A percentile compares a stretch with the other conserved stretches of the same genome.
phyloP scores from a whole-genome alignment of 1,140 invertebrate genomes.

The honey bee (Apis mellifera) region DNA sequence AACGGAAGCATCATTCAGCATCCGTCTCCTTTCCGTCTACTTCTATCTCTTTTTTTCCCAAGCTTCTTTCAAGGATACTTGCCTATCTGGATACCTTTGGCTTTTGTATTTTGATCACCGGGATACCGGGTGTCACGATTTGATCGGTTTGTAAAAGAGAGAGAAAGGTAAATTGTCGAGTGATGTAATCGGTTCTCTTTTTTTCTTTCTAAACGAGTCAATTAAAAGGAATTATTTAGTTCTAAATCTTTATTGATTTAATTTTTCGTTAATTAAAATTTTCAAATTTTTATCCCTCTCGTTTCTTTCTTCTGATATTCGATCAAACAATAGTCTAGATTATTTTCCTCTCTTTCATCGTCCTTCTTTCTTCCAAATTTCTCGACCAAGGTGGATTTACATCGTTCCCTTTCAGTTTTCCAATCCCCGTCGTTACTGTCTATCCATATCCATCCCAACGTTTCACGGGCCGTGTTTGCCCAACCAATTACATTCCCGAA shows the following conservation, averaged over 20 bases:
- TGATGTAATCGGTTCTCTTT: too few species aligned
- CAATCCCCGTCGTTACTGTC: constrained; percentile 14
- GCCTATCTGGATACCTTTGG: not conserved
- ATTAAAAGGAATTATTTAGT: too few species aligned
- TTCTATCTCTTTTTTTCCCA: constrained; percentile 1
- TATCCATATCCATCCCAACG: constrained; percentile 41
- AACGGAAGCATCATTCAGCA: constrained; percentile 22
- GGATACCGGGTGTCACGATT: too few species aligned
- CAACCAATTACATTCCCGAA: constrained; percentile 75
- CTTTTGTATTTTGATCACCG: not conserved
- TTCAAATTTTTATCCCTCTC: too few species aligned
- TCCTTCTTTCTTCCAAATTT: constrained; percentile 11
- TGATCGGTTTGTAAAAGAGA: too few species aligned
- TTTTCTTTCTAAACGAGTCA: too few species aligned
- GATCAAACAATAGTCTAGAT: too few species aligned
- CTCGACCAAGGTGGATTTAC: not conserved
- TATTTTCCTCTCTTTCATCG: not conserved
- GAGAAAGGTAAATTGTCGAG: too few species aligned
- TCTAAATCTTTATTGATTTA: too few species aligned
- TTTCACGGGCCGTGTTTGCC: constrained; percentile 64
- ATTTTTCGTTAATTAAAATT: too few species aligned
- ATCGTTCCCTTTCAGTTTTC: constrained; percentile 11
- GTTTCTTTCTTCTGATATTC: too few species aligned
- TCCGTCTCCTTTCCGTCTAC: constrained; percentile 8
- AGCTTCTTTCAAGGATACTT: not conserved